Base-by-base conservation (phyloP, 2,888 invertebrate species). In the Coronaproctus castanopsis region DNA sequence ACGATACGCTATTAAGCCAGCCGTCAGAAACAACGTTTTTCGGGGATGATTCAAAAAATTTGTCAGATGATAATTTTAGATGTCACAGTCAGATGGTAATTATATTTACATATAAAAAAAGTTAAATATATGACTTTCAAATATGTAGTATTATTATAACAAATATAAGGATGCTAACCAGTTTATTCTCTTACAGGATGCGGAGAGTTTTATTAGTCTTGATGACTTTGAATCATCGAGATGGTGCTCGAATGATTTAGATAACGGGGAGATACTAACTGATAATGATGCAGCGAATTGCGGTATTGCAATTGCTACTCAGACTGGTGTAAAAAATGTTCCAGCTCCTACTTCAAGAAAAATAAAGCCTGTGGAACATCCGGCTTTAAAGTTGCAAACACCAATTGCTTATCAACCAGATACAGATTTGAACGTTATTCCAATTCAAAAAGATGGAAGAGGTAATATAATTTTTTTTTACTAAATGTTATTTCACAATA, bases 401-500 rank as follows among this genome's bases (percentile, higher is more conserved):
- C 84, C 84, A 61, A 85, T 85, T 65, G 84, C 85, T 56, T 85
- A 84, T 73, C 82, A 83, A 70, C 80, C 83, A 67, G 81, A 83
- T 70, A 83, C 83, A 59, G 87, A 89, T 75, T 80, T 87, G 62
- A 84, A 86, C 64, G 85, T 88, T 68, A 83, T 90, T 73, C 89
- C 90, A 58, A 83, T 90, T 69, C 82, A 83, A 72, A 87, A 85
- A 73, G 87, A 89, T 72, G 88, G 86, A 73, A 89, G 88, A 76
- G 88, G 89, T 88, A 76, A 79, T 80, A 73, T 66, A 58, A 52
- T 67, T n/a, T n/a, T n/a, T n/a, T n/a, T 61, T 1, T 53, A 21
- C n/a, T n/a, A n/a, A n/a, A n/a, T n/a, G n/a, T n/a, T n/a, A n/a
- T n/a, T n/a, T n/a, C n/a, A n/a, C n/a, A n/a, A n/a, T n/a, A n/a